Conservation (phyloP, 2,888 invertebrate species). For the Odontothrips loti region DNA sequence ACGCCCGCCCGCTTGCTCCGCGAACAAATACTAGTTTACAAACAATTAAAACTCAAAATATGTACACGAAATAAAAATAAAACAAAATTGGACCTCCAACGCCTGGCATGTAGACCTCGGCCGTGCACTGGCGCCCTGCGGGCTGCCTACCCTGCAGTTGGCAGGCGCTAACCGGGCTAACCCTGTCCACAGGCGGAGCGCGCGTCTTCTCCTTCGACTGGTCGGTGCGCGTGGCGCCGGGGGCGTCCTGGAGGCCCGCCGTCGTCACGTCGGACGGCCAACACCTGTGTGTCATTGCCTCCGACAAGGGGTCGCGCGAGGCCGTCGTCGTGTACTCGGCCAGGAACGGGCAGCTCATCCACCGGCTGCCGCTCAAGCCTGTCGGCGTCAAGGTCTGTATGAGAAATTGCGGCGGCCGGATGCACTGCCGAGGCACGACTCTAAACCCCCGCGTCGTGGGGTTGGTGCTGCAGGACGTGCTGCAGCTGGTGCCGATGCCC, state of each 20-base stretch:
- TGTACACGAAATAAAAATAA: too few species aligned
- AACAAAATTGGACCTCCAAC: too few species aligned
- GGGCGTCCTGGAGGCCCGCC: constrained; percentile 67
- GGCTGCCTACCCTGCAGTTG: too few species aligned
- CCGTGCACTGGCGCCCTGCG: too few species aligned
- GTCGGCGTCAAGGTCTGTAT: constrained; percentile 53
- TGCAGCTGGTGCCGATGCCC: constrained; percentile 71
- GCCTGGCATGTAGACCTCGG: too few species aligned
- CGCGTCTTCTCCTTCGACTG: constrained; percentile 78
- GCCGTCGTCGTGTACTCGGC: constrained; percentile 79
- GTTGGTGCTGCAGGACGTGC: constrained; percentile 61
- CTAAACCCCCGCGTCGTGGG: background rate
- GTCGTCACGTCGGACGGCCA: constrained; percentile 79
- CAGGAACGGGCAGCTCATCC: constrained; percentile 62
- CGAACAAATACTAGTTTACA: too few species aligned
- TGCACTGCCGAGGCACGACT: background rate
- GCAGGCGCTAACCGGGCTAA: too few species aligned
- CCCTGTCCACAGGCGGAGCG: constrained; percentile 59
- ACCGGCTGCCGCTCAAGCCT: constrained; percentile 52
- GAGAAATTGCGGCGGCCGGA: background rate
- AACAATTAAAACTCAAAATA: too few species aligned
- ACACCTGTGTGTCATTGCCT: constrained; percentile 70
- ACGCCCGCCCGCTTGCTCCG: too few species aligned
- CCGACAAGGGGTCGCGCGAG: constrained; percentile 77
- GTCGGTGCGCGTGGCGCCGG: constrained; percentile 65